Percentiles rank a stretch among this genome's conserved stretches.
Evolutionary conservation across 2,888 invertebrate species (phyloP).

Genomic region (Andrena trimmerana): DNA sequence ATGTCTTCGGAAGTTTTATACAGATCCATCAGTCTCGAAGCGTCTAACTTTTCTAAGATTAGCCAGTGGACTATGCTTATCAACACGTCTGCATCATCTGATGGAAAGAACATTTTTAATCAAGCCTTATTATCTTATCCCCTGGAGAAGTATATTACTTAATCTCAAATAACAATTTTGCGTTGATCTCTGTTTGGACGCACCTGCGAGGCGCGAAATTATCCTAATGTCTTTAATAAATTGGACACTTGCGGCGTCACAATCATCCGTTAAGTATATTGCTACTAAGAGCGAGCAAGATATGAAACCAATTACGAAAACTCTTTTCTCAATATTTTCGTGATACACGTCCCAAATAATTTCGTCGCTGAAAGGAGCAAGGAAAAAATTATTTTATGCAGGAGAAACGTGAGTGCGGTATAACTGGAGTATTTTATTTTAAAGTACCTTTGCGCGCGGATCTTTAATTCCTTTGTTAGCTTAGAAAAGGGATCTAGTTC

Average conservation of each 20-base stretch:
- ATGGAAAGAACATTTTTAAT: not conserved
- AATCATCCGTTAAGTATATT: constrained; percentile 62
- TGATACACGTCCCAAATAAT: constrained; percentile 76
- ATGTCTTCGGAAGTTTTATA: constrained; percentile 73
- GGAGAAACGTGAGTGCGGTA: not conserved
- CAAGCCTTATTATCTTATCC: no score
- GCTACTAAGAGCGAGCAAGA: constrained; percentile 74
- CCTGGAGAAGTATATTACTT: constrained; percentile 1
- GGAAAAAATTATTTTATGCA: not conserved
- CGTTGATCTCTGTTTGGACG: constrained; percentile 25
- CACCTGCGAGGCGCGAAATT: constrained; percentile 72
- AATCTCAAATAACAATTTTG: constrained; percentile 11
- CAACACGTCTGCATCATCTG: constrained; percentile 65
- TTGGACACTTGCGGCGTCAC: constrained; percentile 20
- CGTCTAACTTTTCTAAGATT: constrained; percentile 71
- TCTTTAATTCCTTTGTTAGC: constrained; percentile 39
- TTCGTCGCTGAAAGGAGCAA: constrained; percentile 70
- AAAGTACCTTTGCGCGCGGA: constrained; percentile 48
- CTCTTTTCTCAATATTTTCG: constrained; percentile 60
- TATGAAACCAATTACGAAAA: constrained; percentile 75
- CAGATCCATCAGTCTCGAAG: constrained; percentile 43
- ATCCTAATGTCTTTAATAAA: constrained; percentile 67
- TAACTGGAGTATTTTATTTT: not conserved
- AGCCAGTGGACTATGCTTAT: constrained; percentile 75
- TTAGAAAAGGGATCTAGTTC: constrained; percentile 44